Conservation (phyloP, 2,888 invertebrate genomes). For the Conops quadrifasciatus region DNA sequence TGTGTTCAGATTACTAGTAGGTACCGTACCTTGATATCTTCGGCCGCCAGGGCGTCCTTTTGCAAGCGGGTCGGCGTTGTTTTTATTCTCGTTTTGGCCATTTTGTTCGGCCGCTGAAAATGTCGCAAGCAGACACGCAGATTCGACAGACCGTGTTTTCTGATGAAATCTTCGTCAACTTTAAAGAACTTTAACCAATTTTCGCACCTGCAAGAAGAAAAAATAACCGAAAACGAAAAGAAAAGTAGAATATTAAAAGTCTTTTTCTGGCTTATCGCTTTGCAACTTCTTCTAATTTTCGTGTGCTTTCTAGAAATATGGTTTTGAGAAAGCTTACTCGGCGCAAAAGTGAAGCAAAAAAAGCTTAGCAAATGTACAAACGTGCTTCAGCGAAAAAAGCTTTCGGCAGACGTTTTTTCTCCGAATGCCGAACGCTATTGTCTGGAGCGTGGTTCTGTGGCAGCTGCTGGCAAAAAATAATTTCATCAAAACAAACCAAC, state of each 20-base stretch:
- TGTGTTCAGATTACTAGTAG: no score
- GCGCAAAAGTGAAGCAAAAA: neutral
- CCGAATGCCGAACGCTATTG: conserved; percentile 2
- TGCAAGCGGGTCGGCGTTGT: conserved; percentile 57
- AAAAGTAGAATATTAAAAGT: neutral
- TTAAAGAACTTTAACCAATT: conserved; percentile 56
- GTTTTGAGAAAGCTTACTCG: no score
- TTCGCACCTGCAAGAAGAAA: conserved; percentile 52
- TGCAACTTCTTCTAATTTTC: no score
- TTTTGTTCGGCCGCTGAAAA: conserved; percentile 50
- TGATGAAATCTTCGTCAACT: conserved; percentile 49
- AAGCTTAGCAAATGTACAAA: conserved; percentile 8
- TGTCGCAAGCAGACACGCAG: conserved; percentile 51
- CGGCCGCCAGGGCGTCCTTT: conserved; percentile 50
- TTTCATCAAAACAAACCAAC: neutral
- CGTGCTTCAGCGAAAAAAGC: neutral
- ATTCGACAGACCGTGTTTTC: conserved; percentile 26
- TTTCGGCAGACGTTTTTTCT: neutral
- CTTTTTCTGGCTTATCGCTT: no score
- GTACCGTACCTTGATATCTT: conserved; percentile 23
- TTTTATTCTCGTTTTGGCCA: conserved; percentile 61
- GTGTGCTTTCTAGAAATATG: no score
- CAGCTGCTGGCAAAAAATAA: conserved; percentile 25
- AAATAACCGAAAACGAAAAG: conserved; percentile 8
- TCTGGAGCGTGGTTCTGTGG: neutral